These are phyloP conservation scores for Chrysodeixis includens DNA, from an alignment of 2,888 invertebrate species.

Conservation along the genomic window DNA sequence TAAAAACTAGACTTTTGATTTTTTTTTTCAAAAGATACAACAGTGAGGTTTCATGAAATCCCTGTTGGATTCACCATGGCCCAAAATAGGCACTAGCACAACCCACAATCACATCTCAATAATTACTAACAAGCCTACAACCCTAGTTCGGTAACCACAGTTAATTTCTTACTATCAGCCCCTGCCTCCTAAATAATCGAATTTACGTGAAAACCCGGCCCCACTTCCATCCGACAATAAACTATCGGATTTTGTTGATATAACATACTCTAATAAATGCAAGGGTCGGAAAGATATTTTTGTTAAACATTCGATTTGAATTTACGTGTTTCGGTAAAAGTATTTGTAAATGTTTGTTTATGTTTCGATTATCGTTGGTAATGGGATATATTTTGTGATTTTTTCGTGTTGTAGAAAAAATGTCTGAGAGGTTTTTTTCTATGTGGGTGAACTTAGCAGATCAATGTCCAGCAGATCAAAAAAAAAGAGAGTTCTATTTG, in stretches of 20 bases:
- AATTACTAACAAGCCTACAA: conserved; percentile 31
- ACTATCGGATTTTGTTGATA: conserved; percentile 53
- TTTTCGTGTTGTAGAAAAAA: too few relatives aligned
- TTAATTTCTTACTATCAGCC: conserved; percentile 46
- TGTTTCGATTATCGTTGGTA: not conserved
- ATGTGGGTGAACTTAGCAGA: too few relatives aligned
- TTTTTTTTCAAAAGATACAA: too few relatives aligned
- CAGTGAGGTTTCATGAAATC: too few relatives aligned
- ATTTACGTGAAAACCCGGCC: conserved; percentile 43
- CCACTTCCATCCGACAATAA: conserved; percentile 39
- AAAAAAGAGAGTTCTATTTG: too few relatives aligned
- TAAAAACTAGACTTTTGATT: too few relatives aligned
- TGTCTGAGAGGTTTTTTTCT: too few relatives aligned
- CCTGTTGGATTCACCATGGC: not conserved
- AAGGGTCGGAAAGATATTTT: conserved; percentile 23
- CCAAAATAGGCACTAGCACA: not conserved
- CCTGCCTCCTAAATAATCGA: conserved; percentile 47
- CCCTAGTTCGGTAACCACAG: conserved; percentile 32
- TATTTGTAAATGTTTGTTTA: conserved; percentile 13
- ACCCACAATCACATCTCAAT: conserved; percentile 25
- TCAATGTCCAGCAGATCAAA: too few relatives aligned
- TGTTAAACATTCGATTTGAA: conserved; percentile 33
- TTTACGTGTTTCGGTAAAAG: conserved; percentile 24
- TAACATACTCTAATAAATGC: conserved; percentile 30
- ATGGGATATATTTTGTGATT: not conserved